Conservation (phyloP, 1,140 invertebrate genomes). For the Drosophila neocordata region DNA sequence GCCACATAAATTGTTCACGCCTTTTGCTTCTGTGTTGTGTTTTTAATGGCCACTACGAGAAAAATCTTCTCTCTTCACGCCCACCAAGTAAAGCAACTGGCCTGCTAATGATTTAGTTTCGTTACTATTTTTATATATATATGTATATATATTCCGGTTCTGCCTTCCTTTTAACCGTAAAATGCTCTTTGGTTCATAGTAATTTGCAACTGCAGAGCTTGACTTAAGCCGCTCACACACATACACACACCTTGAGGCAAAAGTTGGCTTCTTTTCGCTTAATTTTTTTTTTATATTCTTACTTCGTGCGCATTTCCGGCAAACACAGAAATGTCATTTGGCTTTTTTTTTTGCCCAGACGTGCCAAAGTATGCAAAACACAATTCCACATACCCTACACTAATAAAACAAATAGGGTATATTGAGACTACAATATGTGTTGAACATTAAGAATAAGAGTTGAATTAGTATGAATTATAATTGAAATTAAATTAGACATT, state of each 20-base stretch:
- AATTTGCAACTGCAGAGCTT: slow-evolving; percentile 37
- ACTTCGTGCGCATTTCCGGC: slow-evolving; percentile 39
- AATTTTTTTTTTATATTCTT: not conserved
- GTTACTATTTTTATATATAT: slow-evolving; percentile 57
- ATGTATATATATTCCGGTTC: slow-evolving; percentile 13
- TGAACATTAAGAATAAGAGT: slow-evolving; percentile 6
- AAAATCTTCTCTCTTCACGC: not conserved
- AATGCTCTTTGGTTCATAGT: slow-evolving; percentile 15
- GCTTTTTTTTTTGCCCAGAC: slow-evolving; percentile 22
- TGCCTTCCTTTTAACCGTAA: not conserved
- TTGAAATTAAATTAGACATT: no score
- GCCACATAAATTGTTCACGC: slow-evolving; percentile 47
- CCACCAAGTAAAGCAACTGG: slow-evolving; percentile 16
- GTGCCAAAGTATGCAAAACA: slow-evolving; percentile 50
- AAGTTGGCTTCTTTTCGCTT: not conserved
- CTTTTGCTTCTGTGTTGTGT: slow-evolving; percentile 3
- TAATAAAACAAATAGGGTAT: not conserved
- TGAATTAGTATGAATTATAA: no score
- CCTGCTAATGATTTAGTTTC: slow-evolving; percentile 76
- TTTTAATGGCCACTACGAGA: slow-evolving; percentile 60
- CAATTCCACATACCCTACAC: slow-evolving; percentile 12
- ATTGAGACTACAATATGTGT: not conserved
- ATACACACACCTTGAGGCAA: not conserved
- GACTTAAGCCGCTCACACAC: not conserved
- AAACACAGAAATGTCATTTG: slow-evolving; percentile 52